phyloP scores from a whole-genome alignment of 2,888 invertebrate genomes.

The Portevinia maculata region DNA sequence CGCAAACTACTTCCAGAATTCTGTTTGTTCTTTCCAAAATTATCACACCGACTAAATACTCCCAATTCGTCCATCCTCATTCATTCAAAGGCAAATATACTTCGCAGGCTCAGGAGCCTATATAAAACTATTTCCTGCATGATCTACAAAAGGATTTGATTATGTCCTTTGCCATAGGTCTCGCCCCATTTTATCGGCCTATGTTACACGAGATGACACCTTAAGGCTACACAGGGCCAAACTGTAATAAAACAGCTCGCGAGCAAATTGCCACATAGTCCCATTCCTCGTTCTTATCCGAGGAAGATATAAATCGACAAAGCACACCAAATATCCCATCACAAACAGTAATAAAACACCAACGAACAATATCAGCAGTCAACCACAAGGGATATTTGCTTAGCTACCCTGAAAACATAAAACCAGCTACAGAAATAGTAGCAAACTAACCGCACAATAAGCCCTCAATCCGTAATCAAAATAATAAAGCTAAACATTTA shows the following conservation, averaged over 20 bases:
- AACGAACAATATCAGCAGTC: conserved; percentile 8
- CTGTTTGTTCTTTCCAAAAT: too few relatives aligned
- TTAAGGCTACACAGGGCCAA: conserved; percentile 49
- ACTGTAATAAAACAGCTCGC: conserved; percentile 50
- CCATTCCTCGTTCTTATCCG: conserved; percentile 3
- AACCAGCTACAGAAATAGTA: conserved; percentile 26
- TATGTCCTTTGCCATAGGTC: background rate
- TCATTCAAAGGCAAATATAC: background rate
- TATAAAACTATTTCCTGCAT: background rate
- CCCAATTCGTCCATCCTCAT: too few relatives aligned
- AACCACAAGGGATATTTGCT: conserved; percentile 56
- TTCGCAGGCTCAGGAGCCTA: background rate
- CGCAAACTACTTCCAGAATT: too few relatives aligned
- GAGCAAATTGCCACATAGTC: conserved; percentile 63
- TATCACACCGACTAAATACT: too few relatives aligned
- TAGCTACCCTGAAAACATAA: conserved; percentile 54
- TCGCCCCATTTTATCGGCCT: background rate
- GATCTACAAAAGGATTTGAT: background rate
- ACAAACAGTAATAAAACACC: conserved; percentile 34
- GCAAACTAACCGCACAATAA: conserved; percentile 65
- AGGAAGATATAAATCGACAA: conserved; percentile 42
- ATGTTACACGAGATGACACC: conserved; percentile 30
- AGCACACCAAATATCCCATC: background rate
- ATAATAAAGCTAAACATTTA: conserved; percentile 71
- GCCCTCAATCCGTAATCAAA: conserved; percentile 71